Base-by-base conservation (phyloP, 1,140 invertebrate genomes). In the Eriosoma lanigerum region DNA sequence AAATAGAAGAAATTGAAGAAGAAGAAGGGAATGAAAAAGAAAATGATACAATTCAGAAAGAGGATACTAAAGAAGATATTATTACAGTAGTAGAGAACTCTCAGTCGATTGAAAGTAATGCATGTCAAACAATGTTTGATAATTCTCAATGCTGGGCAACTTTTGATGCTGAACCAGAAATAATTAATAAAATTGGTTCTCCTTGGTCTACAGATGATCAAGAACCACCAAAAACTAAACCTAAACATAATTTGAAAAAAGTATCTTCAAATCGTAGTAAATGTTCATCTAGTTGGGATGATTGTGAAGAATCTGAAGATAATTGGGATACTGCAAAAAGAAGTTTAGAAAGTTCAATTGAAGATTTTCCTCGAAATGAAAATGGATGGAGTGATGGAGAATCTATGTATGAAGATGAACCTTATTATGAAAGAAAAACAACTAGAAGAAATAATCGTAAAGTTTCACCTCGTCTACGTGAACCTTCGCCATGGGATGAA, bases 121-220 rank as follows among this genome's bases (percentile, higher is more conserved):
- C 64, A 52, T 24, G 29, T n/a, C 72, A 81, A 60, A 19, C 58
- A n/a, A 8, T 21, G 10, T 66, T 72, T 46, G 80, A 81, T 52
- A 81, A 52, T 1, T 17, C 66, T 54, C 66, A 70, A 24, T 68
- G 66, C 6, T 70, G 66, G 68, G 78, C 58, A 26, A 81, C 68
- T 26, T 82, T 72, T 50, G 68, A 82, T 38, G 38, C 10, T 29
- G 60, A 68, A n/a, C 46, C 70, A 38, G 60, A 80, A 68, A 3
- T 12, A 17, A 44, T 8, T 1, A 78, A 82, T 44, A 76, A 68
- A 13, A 89, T 87, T 62, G 88, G 89, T 9, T 92, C 91, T 2
- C 91, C 91, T 0, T 93, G 92, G 90, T 93, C 92, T 1, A 91
- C 91, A 0, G 92, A 93, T 78, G 91, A 93, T 81, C 88, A 87